Conservation (phyloP, 2,888 invertebrate genomes). For the Colostygia pectinataria region DNA sequence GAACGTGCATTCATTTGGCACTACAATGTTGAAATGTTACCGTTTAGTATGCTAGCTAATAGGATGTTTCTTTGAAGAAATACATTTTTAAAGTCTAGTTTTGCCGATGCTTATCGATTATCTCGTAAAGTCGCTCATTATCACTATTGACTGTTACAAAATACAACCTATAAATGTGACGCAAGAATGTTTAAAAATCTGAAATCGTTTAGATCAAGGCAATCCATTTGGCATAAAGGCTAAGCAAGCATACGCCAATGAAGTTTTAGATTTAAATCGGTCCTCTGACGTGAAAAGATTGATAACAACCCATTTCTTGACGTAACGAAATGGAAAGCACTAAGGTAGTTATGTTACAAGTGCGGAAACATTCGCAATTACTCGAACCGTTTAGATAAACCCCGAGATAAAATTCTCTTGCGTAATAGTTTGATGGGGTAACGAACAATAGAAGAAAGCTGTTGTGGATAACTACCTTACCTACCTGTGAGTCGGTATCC, state of each 20-base stretch:
- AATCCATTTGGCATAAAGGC: no score
- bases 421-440: constrained; percentile 33
- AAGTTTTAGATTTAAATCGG: background rate
- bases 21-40: background rate
- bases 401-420: constrained; percentile 27
- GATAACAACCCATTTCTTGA: constrained; percentile 14
- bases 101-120: no score
- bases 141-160: no score
- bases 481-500: no score
- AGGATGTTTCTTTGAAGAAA: no score
- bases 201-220: no score
- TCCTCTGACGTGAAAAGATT: constrained; percentile 10
- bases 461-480: background rate
- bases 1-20: constrained; percentile 1
- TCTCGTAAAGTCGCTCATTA: no score
- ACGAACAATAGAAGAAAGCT: constrained; percentile 46
- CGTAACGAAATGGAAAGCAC: constrained; percentile 27
- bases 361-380: constrained; percentile 31
- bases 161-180: no score
- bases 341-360: constrained; percentile 6
- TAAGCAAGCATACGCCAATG: no score
- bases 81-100: no score
- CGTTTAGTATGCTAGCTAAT: background rate
- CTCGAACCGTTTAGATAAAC: constrained; percentile 28
- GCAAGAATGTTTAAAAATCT: no score